Base-by-base conservation (phyloP, 2,888 invertebrate genomes). In the Cheilosia impressa region DNA sequence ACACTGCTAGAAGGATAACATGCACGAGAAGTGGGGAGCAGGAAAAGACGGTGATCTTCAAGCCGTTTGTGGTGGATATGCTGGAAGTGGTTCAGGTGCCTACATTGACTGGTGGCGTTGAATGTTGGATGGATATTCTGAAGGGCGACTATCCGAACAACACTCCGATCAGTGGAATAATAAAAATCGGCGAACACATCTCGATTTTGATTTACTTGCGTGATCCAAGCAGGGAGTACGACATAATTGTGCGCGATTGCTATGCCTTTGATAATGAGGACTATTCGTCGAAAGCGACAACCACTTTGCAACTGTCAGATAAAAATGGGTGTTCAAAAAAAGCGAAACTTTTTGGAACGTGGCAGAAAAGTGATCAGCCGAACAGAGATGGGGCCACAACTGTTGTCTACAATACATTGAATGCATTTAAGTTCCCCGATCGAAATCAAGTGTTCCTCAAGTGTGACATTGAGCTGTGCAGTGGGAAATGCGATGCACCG, bases 61-160 rank as follows among this genome's bases (percentile, higher is more conserved):
- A 91, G 88, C 95, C 95, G 0, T 95, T 95, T 88, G 94, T 95
- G 90, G 95, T 94, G 0, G 95, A 95, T 87, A 95, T 95, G 95
- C 91, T 95, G 27, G 95, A 95, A 88, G 94, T 95, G 0, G 93
- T 95, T 2, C 94, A 95, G 0, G 95, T 95, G 0, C 94, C 95
- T 24, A 94, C 95, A 0, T 93, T 94, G 0, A 94, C 93, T 15
- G 95, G 95, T 4, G 94, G 94, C 0, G 94, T 96, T 0, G 95
- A 96, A 88, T 95, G 95, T 91, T 96, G 96, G 95, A 96, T 96
- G 96, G 96, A 96, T 88, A 95, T 96, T 80, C 95, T 95, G 88
- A 93, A 93, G 87, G 96, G 96, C 89, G 93, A 93, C 87, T 96
- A 94, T 90, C 96, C 96, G 31, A 94, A 95, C 88, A 95, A 95